Evolutionary conservation across 37 sponge, comb jelly and placozoan species (phyloP), one percentile per base, ranked within the genome.

Genomic region (Geodia barretti): DNA sequence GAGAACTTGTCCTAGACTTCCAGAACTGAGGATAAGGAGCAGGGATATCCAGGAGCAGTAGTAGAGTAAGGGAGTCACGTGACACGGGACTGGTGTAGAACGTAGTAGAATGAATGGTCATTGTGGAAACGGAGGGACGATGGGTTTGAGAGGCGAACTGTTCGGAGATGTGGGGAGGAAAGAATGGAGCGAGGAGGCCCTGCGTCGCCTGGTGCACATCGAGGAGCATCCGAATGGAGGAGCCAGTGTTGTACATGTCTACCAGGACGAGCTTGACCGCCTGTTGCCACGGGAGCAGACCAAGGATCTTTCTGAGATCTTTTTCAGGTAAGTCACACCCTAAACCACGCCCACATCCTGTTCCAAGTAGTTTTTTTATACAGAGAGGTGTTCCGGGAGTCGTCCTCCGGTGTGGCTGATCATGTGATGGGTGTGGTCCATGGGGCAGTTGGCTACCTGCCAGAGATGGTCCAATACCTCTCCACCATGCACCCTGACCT

Each of bases 391-490:
- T 94, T 90, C 37, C 31, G 77, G 0, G 95, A 94, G 68, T 76
- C 76, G 25, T 41, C 73, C 4, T 40, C 79, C 29, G 84, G 88
- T 21, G 43, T 83, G 33, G 84, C 97, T 28, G 70, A 77, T 29
- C 84, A 94, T 79, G 97, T 95, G 37, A 94, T 92, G 83, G 95
- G 91, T 5, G 78, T 95, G 25, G 94, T 88, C 36, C 92, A 83
- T 39, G 70, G 83, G 58, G 90, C 83, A 1, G 87, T 83, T 23
- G 5, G 64, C 0, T 87, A 92, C 62, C 62, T 97, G 40, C 92
- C 95, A 1, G 95, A 95, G 69, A 34, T 90, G 33, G 82, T 97
- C 38, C 62, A 64, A 37, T 87, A 93, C 81, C 72, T 94, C 32
- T 72, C 78, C 1, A 42, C 78, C 31, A 36, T 38, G 5, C 84